These are phyloP conservation scores for Danaus plexippus DNA, from an alignment of 1,140 invertebrate species.

Conservation along the genomic window DNA sequence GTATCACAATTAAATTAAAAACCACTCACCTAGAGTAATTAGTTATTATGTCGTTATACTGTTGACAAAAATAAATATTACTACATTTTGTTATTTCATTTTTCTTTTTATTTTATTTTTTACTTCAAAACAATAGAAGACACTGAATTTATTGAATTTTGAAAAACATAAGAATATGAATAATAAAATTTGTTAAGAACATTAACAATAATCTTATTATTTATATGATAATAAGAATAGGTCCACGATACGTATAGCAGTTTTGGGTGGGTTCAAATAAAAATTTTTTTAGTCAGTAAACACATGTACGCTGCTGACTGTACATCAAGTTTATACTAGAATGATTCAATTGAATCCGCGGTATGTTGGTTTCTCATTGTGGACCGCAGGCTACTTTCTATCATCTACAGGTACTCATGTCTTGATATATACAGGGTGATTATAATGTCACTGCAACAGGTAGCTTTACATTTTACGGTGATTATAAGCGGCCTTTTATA, in stretches of 20 bases:
- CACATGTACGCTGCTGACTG: conserved; percentile 24
- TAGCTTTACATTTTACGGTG: too few species aligned
- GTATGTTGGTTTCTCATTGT: conserved; percentile 58
- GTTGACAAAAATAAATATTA: conserved; percentile 32
- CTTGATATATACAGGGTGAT: conserved; percentile 13
- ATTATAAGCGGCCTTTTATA: too few species aligned
- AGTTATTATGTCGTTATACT: conserved; percentile 48
- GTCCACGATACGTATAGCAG: too few species aligned
- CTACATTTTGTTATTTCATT: conserved; percentile 8
- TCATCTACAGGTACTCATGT: conserved; percentile 19
- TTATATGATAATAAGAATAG: too few species aligned
- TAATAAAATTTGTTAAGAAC: conserved; percentile 1
- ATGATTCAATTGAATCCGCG: conserved; percentile 60
- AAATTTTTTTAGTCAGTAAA: too few species aligned
- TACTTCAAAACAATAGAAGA: too few species aligned
- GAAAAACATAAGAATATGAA: not conserved
- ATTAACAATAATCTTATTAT: too few species aligned
- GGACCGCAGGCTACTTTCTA: conserved; percentile 52
- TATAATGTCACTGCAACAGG: too few species aligned
- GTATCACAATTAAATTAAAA: conserved; percentile 71
- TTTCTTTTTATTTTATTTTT: not conserved
- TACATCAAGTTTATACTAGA: conserved; percentile 47
- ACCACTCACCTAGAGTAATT: conserved; percentile 58
- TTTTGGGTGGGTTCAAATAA: too few species aligned
- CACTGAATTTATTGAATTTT: not conserved